Base-by-base conservation (phyloP, 2,888 invertebrate species). In the Ferrisia virgata region DNA sequence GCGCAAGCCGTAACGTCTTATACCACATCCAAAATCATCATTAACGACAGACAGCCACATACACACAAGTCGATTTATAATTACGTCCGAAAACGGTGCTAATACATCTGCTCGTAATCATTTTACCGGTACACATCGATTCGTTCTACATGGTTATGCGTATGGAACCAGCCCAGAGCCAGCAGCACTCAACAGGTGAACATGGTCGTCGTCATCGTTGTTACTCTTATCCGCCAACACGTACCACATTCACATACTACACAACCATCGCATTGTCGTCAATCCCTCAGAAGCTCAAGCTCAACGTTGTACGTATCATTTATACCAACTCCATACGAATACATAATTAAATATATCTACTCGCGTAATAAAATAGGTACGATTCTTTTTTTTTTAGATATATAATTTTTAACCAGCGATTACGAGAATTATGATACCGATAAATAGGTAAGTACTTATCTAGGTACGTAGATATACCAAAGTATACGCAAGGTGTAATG, bases 41-140 rank as follows among this genome's bases (percentile, higher is more conserved):
- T 64, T 64, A 64, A 64, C 64, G 28, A 25, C 64, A 64, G 64
- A 64, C 64, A 39, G 6, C 5, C 11, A 64, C 64, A 64, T 28
- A 25, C 28, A 64, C 64, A 15, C 22, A 2, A 64, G 64, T 64
- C 64, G 64, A 64, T 64, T 64, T 28, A 64, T 64, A 64, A 64
- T 64, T 64, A 64, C 64, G 64, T 64, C 64, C 64, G 64, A 64
- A 64, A 64, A 64, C 64, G 31, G 64, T 64, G 64, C 64, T 64
- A 64, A 64, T 64, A 64, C 72, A 76, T 36, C 72, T 36, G 72
- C 72, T 76, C 33, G 72, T 36, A 76, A 76, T 76, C 72, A 76
- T 36, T 76, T 76, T 76, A 76, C 72, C 72, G 72, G 33, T 76
- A 76, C 36, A 36, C 36, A 76, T 76, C 72, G 36, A 76, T 76